Evolutionary conservation across 2,797 vertebrate species (phyloP), one percentile per base, ranked within the genome.

Genomic region (Lerista edwardsae): DNA sequence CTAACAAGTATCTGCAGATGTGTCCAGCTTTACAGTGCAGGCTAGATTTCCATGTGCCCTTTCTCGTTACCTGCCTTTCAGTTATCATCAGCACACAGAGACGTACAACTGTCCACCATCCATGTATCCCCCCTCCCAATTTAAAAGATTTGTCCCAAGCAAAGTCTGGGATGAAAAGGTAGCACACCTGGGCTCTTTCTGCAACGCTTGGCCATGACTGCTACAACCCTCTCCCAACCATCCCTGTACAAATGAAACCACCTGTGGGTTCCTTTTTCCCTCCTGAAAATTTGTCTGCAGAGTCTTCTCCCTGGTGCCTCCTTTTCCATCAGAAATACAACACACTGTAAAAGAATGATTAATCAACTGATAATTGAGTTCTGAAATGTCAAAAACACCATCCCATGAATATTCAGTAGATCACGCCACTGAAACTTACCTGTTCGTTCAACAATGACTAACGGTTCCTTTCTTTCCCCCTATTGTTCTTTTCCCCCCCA

Each of bases 311-410:
- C 87, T 91, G 86, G 91, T 0, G n/a, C 94, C 94, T 92, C 81
- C 62, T 92, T 90, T 94, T 92, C 90, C 94, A 93, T 94, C 88
- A 87, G 93, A 94, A 94, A 95, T 96, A 96, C 91, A 95, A 95
- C 75, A 36, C 82, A 88, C 93, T 92, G 94, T 93, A 95, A 95
- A 96, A 95, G 95, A 93, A 96, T 96, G 95, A 96, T 96, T 96
- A 96, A 95, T 96, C 95, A 96, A 95, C 93, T 89, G 95, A 96
- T 96, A 97, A 97, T 96, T 96, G 95, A 97, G 96, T 96, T 95
- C 95, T 96, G 95, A 96, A 96, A 96, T 96, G 96, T 96, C 96
- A 97, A 95, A 96, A 96, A 95, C 95, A 96, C 95, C 96, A 93
- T 89, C 34, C 92, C 90, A 96, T 96, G 95, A 97, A 97, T 97